phyloP scores from a whole-genome alignment of 2,797 vertebrate genomes.

The Halcyon leucocephala region DNA sequence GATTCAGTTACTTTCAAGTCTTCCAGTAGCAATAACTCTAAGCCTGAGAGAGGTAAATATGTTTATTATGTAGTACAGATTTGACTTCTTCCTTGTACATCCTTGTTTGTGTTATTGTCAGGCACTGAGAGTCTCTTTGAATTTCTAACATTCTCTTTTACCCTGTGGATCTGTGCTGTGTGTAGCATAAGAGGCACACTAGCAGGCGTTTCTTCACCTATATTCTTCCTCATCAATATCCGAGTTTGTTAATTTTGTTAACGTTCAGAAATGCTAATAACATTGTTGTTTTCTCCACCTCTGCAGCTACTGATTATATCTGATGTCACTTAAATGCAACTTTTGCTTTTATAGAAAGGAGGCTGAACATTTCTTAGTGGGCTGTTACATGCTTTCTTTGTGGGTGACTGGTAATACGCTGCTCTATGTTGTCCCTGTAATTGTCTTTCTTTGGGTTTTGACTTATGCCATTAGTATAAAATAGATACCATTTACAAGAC shows the following conservation, averaged over 20 bases:
- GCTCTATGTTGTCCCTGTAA: neutral
- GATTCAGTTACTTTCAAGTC: neutral
- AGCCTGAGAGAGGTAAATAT: constrained; percentile 39
- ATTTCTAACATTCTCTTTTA: constrained; percentile 36
- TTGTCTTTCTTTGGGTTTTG: neutral
- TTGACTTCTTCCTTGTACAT: constrained; percentile 26
- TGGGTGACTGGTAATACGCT: neutral
- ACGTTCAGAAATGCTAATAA: neutral
- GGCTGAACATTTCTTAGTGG: neutral
- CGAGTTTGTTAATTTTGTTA: neutral
- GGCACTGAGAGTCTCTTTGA: constrained; percentile 56
- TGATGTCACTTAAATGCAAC: neutral
- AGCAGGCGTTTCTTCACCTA: neutral
- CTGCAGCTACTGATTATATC: neutral
- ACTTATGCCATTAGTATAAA: neutral
- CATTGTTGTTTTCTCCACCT: neutral
- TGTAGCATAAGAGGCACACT: neutral
- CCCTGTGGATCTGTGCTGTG: constrained; percentile 34
- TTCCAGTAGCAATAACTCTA: constrained; percentile 14
- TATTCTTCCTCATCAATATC: neutral
- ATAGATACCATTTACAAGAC: neutral
- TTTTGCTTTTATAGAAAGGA: neutral
- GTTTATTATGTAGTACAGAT: constrained; percentile 22
- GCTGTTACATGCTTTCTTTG: neutral
- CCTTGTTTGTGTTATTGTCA: constrained; percentile 33